phyloP scores from a whole-genome alignment of 2,888 invertebrate genomes.

The Macropis europaea region DNA sequence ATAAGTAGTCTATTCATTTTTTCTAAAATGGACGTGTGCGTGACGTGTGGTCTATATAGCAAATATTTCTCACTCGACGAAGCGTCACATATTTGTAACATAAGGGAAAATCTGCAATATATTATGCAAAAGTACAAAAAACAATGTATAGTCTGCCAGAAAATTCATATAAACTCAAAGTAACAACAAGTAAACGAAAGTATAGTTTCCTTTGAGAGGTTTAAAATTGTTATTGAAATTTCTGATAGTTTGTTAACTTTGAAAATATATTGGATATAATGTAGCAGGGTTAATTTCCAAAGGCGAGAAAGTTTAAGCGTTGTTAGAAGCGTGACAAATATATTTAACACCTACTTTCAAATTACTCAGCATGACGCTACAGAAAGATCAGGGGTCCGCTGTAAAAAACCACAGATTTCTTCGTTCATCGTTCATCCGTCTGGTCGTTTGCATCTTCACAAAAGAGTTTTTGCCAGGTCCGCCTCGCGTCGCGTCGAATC shows the following conservation, averaged over 20 bases:
- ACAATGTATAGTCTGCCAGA: no score
- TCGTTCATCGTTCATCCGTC: slow-evolving; percentile 32
- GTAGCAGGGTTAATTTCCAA: not conserved
- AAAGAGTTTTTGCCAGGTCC: slow-evolving; percentile 34
- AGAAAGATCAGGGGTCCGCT: slow-evolving; percentile 20
- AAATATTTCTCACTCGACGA: no score
- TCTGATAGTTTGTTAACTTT: not conserved
- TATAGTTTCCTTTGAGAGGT: no score
- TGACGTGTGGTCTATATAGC: no score
- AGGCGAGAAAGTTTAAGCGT: slow-evolving; percentile 3
- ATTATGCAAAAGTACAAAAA: no score
- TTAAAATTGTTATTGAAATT: not conserved
- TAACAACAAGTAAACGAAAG: no score
- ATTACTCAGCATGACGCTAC: slow-evolving; percentile 48
- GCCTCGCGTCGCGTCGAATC: slow-evolving; percentile 46
- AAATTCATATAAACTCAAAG: no score
- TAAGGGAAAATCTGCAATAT: no score
- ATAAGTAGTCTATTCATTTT: no score
- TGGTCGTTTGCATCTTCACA: slow-evolving; percentile 51
- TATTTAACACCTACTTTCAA: slow-evolving; percentile 54
- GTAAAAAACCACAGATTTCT: slow-evolving; percentile 39
- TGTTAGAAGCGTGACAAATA: slow-evolving; percentile 44
- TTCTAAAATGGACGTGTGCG: no score
- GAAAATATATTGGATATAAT: not conserved
- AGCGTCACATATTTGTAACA: no score